These are phyloP conservation scores for Ophioderma brevispina DNA, from an alignment of 35 echinoderm and acorn worm species.

Conservation along the genomic window DNA sequence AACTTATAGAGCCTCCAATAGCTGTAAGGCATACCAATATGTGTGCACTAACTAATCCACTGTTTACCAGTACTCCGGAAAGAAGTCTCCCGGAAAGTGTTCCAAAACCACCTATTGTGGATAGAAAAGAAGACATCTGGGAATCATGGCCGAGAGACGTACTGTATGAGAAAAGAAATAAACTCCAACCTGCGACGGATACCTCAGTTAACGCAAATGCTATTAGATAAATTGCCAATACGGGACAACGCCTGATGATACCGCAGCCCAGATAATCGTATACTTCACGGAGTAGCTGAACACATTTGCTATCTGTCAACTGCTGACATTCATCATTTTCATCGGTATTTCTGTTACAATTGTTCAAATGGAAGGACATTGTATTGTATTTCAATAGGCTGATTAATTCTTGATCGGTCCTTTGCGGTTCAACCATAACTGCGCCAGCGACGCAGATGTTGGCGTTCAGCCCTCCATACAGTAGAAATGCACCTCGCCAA, in stretches of 20 bases:
- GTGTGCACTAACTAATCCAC: not conserved
- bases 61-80: not conserved
- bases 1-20: not conserved
- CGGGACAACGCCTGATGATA: too few relatives aligned
- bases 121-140: not conserved
- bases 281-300: not conserved
- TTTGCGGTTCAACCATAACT: not conserved
- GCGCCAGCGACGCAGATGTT: not conserved
- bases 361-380: too few relatives aligned
- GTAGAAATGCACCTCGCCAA: slow-evolving; percentile 1
- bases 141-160: not conserved
- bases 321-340: not conserved
- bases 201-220: not conserved
- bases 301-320: not conserved
- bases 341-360: not conserved
- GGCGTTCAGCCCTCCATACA: not conserved
- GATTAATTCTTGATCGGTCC: not conserved
- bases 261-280: not conserved
- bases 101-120: not conserved
- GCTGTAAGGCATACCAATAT: not conserved
- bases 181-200: not conserved
- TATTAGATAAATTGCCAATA: not conserved
- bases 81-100: not conserved
- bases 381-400: too few relatives aligned
- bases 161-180: not conserved